Evolutionary conservation across 2,797 vertebrate genomes (phyloP), one percentile per base, ranked within the genome.

Genomic region (Lepidocolaptes lacrymiger): DNA sequence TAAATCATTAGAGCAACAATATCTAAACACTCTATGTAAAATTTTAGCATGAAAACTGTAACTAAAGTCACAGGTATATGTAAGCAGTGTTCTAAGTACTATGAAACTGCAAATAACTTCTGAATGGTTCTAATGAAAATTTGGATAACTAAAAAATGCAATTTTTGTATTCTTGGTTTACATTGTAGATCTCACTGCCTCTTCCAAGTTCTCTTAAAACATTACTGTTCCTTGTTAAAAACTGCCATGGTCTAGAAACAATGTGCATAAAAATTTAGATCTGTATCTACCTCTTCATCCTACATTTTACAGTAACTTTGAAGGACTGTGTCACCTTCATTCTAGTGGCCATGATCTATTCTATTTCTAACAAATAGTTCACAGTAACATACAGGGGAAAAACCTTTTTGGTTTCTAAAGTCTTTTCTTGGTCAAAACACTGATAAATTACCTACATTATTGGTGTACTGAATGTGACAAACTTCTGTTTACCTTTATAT

Each of bases 401-500:
- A 66, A 69, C 0, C 0, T 12, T 62, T 63, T 48, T 30, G 12
- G 3, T 7, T 48, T 73, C 71, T 19, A 1, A 63, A 69, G 48
- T n/a, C 23, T 91, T 76, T 76, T 81, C 26, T 54, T 59, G 9
- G 62, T 62, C 46, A 84, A 78, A 89, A 58, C 28, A 61, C 24
- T 52, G 12, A 52, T 14, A 68, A 44, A 59, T 52, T 69, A 71
- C 43, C 52, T n/a, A 32, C 27, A 4, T 88, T 54, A 56, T 1
- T 28, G 9, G 12, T 90, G 36, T 30, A 39, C 14, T 36, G 67
- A 66, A 93, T 95, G 48, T 17, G 6, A 62, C 6, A 74, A 61
- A 64, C 3, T 64, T 64, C 27, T 95, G 92, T 93, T 99, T 98
- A 99, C 99, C 99, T 99, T 99, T 99, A 97, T 99, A 99, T 96